Conservation (phyloP, 2,888 invertebrate species). For the Protonemura montana region DNA sequence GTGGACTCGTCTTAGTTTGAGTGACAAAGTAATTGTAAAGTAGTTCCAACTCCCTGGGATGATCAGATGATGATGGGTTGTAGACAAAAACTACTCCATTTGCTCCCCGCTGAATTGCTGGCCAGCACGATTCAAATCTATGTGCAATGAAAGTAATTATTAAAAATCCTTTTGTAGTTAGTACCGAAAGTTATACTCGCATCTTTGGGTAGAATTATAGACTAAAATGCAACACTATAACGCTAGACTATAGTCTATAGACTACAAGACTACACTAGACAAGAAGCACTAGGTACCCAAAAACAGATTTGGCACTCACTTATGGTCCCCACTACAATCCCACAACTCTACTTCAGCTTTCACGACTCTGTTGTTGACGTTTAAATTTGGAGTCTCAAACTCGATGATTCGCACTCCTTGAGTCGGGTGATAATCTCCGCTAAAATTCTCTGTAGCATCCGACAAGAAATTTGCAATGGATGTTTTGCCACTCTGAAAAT, state of each 20-base stretch:
- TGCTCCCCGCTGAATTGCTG: constrained; percentile 72
- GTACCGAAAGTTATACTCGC: too few relatives aligned
- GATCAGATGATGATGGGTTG: constrained; percentile 63
- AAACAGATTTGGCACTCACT: constrained; percentile 65
- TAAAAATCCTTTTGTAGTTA: too few relatives aligned
- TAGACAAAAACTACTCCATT: constrained; percentile 77
- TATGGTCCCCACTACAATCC: constrained; percentile 81
- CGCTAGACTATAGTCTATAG: too few relatives aligned
- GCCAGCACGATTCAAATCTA: constrained; percentile 81
- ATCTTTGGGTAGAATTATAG: too few relatives aligned
- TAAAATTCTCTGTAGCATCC: constrained; percentile 70
- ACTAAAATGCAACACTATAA: too few relatives aligned
- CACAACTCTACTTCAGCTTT: constrained; percentile 79
- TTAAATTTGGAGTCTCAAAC: constrained; percentile 72
- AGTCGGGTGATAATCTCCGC: constrained; percentile 70
- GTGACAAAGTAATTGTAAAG: constrained; percentile 73
- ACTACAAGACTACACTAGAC: too few relatives aligned
- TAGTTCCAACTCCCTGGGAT: constrained; percentile 67
- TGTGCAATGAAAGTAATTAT: constrained; percentile 51
- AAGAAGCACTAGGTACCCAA: background rate
- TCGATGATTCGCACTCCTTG: constrained; percentile 79
- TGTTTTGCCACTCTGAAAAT: constrained; percentile 75
- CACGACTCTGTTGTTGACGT: constrained; percentile 64
- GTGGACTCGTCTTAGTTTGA: constrained; percentile 70
- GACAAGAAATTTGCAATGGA: constrained; percentile 75